phyloP scores from a whole-genome alignment of 2,113 vertebrate species.

The Sigmodon hispidus region DNA sequence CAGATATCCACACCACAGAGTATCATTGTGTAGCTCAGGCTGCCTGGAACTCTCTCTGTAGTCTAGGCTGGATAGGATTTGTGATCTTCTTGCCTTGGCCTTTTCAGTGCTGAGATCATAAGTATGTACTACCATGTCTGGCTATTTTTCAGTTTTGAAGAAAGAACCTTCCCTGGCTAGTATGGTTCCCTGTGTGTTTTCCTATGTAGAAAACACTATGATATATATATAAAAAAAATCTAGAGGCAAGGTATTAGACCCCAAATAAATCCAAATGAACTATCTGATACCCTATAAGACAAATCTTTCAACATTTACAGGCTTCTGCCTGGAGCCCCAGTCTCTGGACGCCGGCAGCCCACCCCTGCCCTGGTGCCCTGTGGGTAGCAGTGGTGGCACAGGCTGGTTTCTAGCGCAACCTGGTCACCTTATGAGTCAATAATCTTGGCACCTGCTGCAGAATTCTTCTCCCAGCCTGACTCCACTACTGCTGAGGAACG shows the following conservation, averaged over 20 bases:
- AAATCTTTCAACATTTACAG: background rate
- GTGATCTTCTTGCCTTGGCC: background rate
- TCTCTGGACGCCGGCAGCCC: background rate
- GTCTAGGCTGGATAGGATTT: background rate
- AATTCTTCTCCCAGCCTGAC: constrained; percentile 52
- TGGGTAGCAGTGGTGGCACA: background rate
- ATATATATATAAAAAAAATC: background rate
- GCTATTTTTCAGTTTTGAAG: background rate
- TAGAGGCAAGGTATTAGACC: background rate
- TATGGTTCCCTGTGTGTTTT: background rate
- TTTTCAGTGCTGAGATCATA: background rate
- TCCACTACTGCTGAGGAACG: constrained; percentile 75
- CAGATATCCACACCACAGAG: background rate
- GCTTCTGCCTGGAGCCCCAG: background rate
- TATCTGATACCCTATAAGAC: background rate
- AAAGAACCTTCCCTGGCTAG: background rate
- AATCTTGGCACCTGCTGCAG: background rate
- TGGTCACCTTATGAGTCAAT: constrained; percentile 39
- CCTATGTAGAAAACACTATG: background rate
- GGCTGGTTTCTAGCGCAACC: background rate
- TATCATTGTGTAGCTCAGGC: background rate
- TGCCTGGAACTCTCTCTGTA: background rate
- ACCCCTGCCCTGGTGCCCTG: fast-evolving
- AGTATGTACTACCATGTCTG: background rate
- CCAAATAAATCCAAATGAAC: background rate